A percentile compares a stretch with the other conserved stretches of the same genome.
These are phyloP conservation scores for Drosophila navojoa DNA, from an alignment of 1,140 invertebrate species.

Conservation along the genomic window DNA sequence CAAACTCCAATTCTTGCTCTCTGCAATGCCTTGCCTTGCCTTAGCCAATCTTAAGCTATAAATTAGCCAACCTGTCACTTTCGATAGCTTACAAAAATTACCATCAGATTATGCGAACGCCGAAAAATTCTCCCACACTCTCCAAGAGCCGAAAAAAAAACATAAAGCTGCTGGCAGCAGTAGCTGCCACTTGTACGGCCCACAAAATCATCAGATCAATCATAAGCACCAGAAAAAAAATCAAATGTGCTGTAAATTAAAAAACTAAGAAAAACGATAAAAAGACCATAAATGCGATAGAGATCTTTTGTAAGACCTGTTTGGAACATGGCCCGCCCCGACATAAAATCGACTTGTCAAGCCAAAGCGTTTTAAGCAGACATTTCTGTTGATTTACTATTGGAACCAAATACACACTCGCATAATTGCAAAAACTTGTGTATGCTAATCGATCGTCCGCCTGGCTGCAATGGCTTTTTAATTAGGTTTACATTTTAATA, in stretches of 20 bases:
- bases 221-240: slow-evolving; percentile 52
- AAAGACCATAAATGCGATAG: slow-evolving; percentile 74
- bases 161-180: slow-evolving; percentile 34
- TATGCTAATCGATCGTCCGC: slow-evolving; percentile 70
- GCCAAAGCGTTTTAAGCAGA: slow-evolving; percentile 62
- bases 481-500: slow-evolving; percentile 79
- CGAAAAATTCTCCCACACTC: slow-evolving; percentile 75
- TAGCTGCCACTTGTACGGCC: slow-evolving; percentile 61
- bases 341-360: slow-evolving; percentile 69
- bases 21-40: not conserved
- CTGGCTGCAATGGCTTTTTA: slow-evolving; percentile 71
- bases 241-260: slow-evolving; percentile 2
- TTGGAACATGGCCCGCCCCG: slow-evolving; percentile 53
- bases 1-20: not conserved
- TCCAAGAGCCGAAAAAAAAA: slow-evolving; percentile 40
- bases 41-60: slow-evolving; percentile 42
- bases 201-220: slow-evolving; percentile 78
- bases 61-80: slow-evolving; percentile 68
- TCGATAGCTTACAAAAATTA: slow-evolving; percentile 71
- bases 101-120: slow-evolving; percentile 56
- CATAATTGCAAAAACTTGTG: slow-evolving; percentile 78
- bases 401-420: slow-evolving; percentile 38
- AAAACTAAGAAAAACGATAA: slow-evolving; percentile 57
- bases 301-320: slow-evolving; percentile 78
- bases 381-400: slow-evolving; percentile 78